Evolutionary conservation across 2,888 invertebrate species (phyloP).

Genomic region (Sarcophaga rosellei): DNA sequence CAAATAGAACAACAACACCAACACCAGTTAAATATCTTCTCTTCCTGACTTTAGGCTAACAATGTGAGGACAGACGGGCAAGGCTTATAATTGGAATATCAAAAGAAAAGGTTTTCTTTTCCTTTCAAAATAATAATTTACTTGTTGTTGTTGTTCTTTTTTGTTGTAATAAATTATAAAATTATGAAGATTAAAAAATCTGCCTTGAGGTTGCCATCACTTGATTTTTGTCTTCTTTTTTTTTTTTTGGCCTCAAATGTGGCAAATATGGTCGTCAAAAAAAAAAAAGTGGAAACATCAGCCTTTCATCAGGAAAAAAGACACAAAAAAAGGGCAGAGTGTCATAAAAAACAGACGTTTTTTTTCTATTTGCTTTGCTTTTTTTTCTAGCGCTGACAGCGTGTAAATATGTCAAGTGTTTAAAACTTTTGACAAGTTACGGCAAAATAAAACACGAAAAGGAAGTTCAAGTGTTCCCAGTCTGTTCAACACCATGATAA

Average conservation of each 20-base stretch:
- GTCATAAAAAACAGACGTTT: not conserved
- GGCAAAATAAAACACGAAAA: too few relatives aligned
- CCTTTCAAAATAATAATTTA: not conserved
- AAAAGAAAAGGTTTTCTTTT: not conserved
- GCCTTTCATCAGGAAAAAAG: too few relatives aligned
- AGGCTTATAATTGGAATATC: not conserved
- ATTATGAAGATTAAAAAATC: slow-evolving; percentile 22
- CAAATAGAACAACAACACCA: not conserved
- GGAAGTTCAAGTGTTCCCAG: too few relatives aligned
- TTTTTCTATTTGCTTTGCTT: not conserved
- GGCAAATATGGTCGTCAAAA: too few relatives aligned
- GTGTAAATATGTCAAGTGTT: not conserved
- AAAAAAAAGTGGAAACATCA: too few relatives aligned
- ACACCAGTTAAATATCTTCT: not conserved
- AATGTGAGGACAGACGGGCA: not conserved
- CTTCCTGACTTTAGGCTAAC: slow-evolving; percentile 41
- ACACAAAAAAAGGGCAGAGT: not conserved
- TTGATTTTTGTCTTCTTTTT: not conserved
- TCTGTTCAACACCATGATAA: too few relatives aligned
- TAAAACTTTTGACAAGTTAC: not conserved
- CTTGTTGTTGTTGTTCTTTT: too few relatives aligned
- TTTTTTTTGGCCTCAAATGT: too few relatives aligned
- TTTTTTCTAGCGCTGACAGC: not conserved
- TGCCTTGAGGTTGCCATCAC: slow-evolving; percentile 14
- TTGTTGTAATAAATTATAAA: not conserved